Percentiles rank a stretch among this genome's conserved stretches.
These are phyloP conservation scores for Seladonia tumulorum DNA, from an alignment of 2,888 invertebrate species.

Conservation along the genomic window DNA sequence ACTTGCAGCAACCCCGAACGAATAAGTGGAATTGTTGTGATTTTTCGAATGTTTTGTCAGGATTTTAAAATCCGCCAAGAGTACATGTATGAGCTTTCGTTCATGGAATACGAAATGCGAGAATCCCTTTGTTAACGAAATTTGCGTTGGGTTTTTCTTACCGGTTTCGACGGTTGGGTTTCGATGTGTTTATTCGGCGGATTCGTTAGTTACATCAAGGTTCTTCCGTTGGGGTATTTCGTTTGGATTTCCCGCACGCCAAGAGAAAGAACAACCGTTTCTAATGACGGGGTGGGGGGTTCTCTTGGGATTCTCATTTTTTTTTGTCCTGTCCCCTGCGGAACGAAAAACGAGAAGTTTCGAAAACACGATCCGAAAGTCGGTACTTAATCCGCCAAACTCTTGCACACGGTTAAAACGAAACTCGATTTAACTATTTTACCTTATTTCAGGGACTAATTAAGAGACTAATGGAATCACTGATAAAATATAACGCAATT, in stretches of 20 bases:
- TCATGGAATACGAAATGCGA: not conserved
- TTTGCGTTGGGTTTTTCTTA: not conserved
- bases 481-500: not conserved
- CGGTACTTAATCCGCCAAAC: not conserved
- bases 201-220: not conserved
- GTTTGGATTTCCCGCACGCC: constrained; percentile 2
- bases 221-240: not conserved
- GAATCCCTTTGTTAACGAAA: not conserved
- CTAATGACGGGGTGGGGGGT: not conserved
- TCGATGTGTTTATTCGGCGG: constrained; percentile 1
- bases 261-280: not conserved
- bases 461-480: not conserved
- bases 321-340: too few relatives aligned
- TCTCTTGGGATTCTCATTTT: not conserved
- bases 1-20: too few relatives aligned
- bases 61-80: too few relatives aligned
- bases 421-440: not conserved
- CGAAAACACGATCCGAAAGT: not conserved
- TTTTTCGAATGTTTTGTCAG: too few relatives aligned
- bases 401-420: not conserved
- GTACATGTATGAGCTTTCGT: not conserved
- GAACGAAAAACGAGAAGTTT: not conserved
- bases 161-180: not conserved
- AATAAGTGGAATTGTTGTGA: too few relatives aligned
- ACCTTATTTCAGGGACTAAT: not conserved